Evolutionary conservation across 2,797 vertebrate genomes (phyloP).

Genomic region (Chromis chromis): DNA sequence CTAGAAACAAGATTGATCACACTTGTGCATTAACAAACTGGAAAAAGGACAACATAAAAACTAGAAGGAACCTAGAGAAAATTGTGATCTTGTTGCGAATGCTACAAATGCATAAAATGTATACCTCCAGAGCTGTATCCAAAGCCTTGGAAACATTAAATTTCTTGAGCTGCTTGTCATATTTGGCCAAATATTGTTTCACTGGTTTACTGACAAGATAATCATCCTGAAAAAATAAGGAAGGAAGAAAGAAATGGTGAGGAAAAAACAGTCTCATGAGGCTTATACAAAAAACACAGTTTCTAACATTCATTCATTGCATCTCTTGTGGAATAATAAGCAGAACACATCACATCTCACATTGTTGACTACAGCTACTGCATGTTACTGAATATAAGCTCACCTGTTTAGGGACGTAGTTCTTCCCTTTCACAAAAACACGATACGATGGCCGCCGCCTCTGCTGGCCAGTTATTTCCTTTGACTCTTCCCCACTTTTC

Average conservation of each 20-base stretch:
- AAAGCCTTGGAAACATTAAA: constrained; percentile 95
- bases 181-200: constrained; percentile 88
- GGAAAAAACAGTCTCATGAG: not conserved
- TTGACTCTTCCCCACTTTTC: constrained; percentile 87
- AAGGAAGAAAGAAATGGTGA: constrained; percentile 6
- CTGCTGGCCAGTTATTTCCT: constrained; percentile 67
- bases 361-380: not conserved
- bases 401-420: constrained; percentile 91
- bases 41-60: not conserved
- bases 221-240: constrained; percentile 87
- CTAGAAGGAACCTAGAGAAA: not conserved
- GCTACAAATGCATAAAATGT: not conserved
- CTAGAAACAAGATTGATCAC: constrained; percentile 69
- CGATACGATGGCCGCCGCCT: constrained; percentile 87
- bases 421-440: constrained; percentile 93
- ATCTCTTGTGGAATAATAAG: not conserved
- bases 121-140: constrained; percentile 91
- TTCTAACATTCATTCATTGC: not conserved
- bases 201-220: constrained; percentile 91
- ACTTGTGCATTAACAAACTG: not conserved
- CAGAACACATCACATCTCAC: not conserved
- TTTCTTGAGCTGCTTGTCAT: constrained; percentile 91
- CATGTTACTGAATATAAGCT: not conserved
- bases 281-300: not conserved
- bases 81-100: not conserved